Conservation (phyloP, 2,797 vertebrate genomes). For the Argentina silus region DNA sequence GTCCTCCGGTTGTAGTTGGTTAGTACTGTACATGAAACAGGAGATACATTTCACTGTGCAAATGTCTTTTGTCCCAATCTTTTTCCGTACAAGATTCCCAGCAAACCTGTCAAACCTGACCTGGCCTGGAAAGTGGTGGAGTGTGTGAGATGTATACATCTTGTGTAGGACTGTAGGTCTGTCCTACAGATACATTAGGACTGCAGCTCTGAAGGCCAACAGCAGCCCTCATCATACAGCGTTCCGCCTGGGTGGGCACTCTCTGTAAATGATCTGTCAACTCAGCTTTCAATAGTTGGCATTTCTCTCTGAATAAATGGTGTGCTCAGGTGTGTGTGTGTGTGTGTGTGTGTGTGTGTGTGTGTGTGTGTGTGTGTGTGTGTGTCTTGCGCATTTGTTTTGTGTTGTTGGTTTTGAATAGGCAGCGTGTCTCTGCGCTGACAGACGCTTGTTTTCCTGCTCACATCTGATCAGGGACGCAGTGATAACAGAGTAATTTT, state of each 20-base stretch:
- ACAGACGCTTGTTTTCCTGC: slow-evolving; percentile 17
- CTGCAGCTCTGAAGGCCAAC: no score
- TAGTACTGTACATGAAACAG: slow-evolving; percentile 1
- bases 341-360: slow-evolving; percentile 11
- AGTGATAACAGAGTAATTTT: slow-evolving; percentile 29
- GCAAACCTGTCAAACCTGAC: no score
- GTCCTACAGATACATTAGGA: no score
- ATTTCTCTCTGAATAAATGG: background rate
- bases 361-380: background rate
- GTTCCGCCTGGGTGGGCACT: background rate
- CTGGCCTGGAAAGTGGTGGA: no score
- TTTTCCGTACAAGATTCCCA: no score
- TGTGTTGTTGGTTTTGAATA: slow-evolving; percentile 9
- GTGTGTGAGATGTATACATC: no score
- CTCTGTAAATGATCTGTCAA: background rate
- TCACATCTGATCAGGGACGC: slow-evolving; percentile 37
- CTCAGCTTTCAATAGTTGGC: background rate
- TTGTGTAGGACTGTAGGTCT: no score
- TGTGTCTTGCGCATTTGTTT: background rate
- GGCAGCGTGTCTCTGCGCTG: slow-evolving; percentile 25
- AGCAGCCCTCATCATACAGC: no score
- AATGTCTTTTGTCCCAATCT: no score
- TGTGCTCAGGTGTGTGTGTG: background rate
- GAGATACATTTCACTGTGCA: slow-evolving; percentile 12
- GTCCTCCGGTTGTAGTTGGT: background rate